phyloP scores from a whole-genome alignment of 2,888 invertebrate species.

The Belgica antarctica region DNA sequence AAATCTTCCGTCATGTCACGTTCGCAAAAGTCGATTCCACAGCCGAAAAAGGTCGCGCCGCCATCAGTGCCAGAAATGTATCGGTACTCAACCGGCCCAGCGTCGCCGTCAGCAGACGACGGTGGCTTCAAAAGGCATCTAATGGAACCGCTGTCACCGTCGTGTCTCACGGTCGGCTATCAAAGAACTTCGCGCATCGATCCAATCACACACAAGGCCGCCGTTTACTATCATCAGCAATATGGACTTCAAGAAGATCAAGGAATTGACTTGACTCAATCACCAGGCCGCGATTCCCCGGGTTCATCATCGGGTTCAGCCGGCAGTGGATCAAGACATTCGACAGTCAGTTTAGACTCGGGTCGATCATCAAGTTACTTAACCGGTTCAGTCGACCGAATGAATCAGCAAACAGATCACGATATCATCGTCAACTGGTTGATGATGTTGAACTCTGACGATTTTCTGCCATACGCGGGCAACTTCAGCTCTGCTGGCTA shows the following conservation, averaged over 20 bases:
- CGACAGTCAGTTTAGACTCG: conserved; percentile 71
- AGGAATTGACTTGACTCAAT: conserved; percentile 86
- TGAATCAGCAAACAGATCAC: conserved; percentile 76
- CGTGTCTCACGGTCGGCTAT: conserved; percentile 54
- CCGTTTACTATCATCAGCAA: conserved; percentile 78
- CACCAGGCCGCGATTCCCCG: conserved; percentile 90
- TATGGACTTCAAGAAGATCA: conserved; percentile 81
- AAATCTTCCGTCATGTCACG: conserved; percentile 59
- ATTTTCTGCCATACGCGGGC: conserved; percentile 91
- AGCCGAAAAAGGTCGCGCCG: conserved; percentile 88
- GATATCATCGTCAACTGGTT: conserved; percentile 95
- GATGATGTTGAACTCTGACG: conserved; percentile 64
- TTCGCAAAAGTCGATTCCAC: conserved; percentile 76
- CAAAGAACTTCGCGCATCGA: conserved; percentile 55
- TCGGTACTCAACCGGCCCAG: conserved; percentile 77
- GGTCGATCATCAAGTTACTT: conserved; percentile 84
- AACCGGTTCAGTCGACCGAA: conserved; percentile 71
- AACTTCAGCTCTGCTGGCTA: conserved; percentile 94
- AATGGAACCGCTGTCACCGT: conserved; percentile 60
- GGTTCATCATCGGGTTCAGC: conserved; percentile 84
- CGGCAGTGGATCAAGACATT: conserved; percentile 84
- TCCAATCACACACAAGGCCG: conserved; percentile 72
- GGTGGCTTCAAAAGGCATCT: conserved; percentile 54
- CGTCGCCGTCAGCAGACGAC: conserved; percentile 65
- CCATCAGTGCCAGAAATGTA: conserved; percentile 80